These are phyloP conservation scores for Takifugu ocellatus DNA, from an alignment of 2,797 vertebrate species.

Conservation along the genomic window DNA sequence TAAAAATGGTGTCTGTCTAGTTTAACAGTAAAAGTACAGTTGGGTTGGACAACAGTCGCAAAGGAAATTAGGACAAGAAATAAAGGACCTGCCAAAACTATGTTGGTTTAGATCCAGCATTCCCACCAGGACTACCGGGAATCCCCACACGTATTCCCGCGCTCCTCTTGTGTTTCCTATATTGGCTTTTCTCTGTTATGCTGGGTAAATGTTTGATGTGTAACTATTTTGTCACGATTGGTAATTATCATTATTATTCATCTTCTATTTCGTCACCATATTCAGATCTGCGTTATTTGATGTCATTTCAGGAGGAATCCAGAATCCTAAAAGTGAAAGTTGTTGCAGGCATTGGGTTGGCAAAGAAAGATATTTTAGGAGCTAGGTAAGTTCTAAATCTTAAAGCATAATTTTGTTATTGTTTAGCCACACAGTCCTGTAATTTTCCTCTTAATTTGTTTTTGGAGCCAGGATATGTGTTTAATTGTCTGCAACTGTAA, in stretches of 20 bases:
- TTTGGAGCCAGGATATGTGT: background rate
- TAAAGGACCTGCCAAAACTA: too few species aligned
- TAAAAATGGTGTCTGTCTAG: too few species aligned
- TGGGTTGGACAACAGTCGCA: too few species aligned
- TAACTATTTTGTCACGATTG: background rate
- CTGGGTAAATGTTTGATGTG: background rate
- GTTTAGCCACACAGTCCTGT: background rate
- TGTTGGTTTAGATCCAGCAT: too few species aligned
- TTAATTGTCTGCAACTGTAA: background rate
- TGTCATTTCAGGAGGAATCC: constrained; percentile 76
- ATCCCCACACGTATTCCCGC: too few species aligned
- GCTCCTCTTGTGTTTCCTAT: background rate
- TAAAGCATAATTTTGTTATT: too few species aligned
- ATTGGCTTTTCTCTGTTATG: background rate
- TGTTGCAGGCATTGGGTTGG: constrained; percentile 88
- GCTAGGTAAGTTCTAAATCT: constrained; percentile 80
- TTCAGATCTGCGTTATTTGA: background rate
- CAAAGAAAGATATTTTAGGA: constrained; percentile 95
- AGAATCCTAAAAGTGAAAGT: constrained; percentile 88
- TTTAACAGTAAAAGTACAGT: too few species aligned
- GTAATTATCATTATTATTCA: too few species aligned
- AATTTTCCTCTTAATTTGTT: background rate
- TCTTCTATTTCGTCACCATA: background rate
- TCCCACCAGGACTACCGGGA: too few species aligned
- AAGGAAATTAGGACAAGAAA: too few species aligned